Percentiles rank a stretch among this genome's conserved stretches.
Evolutionary conservation across 2,113 vertebrate species (phyloP).

Genomic region (Leucopsar rothschildi): DNA sequence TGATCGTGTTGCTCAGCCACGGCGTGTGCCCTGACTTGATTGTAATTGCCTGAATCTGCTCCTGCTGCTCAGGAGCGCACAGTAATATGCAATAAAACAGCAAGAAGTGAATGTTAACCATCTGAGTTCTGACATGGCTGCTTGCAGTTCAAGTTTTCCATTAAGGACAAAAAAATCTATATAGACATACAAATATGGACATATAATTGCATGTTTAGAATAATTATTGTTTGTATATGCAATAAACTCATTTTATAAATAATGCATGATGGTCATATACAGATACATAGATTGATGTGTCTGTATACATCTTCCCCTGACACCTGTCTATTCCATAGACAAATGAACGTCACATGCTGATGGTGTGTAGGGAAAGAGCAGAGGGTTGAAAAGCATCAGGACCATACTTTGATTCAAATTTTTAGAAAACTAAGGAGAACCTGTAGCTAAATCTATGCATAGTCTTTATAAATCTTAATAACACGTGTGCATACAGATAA

Average conservation of each 20-base stretch:
- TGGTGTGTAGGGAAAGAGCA: neutral
- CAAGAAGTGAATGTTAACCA: slow-evolving; percentile 89
- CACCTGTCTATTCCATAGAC: neutral
- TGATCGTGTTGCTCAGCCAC: slow-evolving; percentile 92
- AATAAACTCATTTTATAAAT: slow-evolving; percentile 11
- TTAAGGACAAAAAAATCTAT: slow-evolving; percentile 64
- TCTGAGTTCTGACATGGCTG: slow-evolving; percentile 82
- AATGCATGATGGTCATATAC: neutral
- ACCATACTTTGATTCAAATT: neutral
- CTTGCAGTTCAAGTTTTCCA: slow-evolving; percentile 80
- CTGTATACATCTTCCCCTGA: neutral
- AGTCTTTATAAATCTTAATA: slow-evolving; percentile 30
- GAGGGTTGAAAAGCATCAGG: neutral
- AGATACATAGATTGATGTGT: neutral
- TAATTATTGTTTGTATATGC: slow-evolving; percentile 41
- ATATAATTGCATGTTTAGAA: slow-evolving; percentile 59
- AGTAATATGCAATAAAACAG: slow-evolving; percentile 98
- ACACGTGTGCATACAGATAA: slow-evolving; percentile 39
- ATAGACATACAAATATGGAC: slow-evolving; percentile 38
- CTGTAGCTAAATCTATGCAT: slow-evolving; percentile 1
- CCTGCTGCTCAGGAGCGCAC: slow-evolving; percentile 93
- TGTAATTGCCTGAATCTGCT: slow-evolving; percentile 99
- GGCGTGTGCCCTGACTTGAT: slow-evolving; percentile 99
- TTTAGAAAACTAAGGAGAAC: neutral
- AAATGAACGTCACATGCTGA: neutral